Evolutionary conservation across 2,888 invertebrate genomes (phyloP), one percentile per base, ranked within the genome.

Genomic region (Netelia inedita): DNA sequence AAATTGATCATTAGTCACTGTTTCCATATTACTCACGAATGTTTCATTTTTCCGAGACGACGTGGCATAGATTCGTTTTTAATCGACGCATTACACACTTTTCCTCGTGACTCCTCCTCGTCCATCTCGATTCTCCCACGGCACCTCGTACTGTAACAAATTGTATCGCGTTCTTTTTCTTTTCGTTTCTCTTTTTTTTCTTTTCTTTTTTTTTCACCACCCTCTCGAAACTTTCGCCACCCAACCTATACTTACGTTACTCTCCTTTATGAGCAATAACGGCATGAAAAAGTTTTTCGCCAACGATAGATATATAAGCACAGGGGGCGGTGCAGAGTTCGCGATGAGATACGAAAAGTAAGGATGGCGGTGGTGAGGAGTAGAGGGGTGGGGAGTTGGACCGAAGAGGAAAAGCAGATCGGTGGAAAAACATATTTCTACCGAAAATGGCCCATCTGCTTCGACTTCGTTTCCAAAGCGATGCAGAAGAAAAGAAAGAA

Each of bases 361-460:
- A 46, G 57, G 66, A 35, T 5, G 61, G 57, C 28, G 19, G 5
- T 23, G 21, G n/a, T 19, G 16, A 43, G 21, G 21, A 28, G 43
- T 23, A 69, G 16, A 35, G 9, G 6, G 68, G 46, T 2, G 50
- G 69, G 55, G 65, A 23, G 53, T 2, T 35, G 35, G 35, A 5
- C 35, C 6, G 6, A 35, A 35, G 35, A 35, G 35, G 35, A 35
- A 35, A 35, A 35, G 35, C 35, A 35, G 35, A 35, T 35, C 35
- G 79, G 46, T 63, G 19, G 55, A 21, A 63, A 63, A 79, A 74
- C 59, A 82, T 82, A 85, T 79, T 86, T 79, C 73, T 46, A 69
- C 46, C 61, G 82, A 86, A 86, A 87, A 86, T 85, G 72, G 86
- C 59, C 85, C 86, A 87, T 87, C 86, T 87, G 86, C 72, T 87